Evolutionary conservation across 2,797 vertebrate genomes (phyloP).

Genomic region (Microhierax caerulescens): DNA sequence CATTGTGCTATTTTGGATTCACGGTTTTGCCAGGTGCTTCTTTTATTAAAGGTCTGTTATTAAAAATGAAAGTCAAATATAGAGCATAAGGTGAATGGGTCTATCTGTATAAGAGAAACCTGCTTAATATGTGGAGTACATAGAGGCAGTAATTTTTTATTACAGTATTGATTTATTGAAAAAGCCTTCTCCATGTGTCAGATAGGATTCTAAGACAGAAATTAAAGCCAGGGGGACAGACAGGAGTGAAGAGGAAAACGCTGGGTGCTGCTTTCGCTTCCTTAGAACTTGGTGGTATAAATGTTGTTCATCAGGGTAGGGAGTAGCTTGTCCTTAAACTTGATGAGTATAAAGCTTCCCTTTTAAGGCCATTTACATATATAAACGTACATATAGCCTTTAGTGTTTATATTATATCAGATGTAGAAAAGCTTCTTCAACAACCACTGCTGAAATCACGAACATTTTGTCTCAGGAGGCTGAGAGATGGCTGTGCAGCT

Average conservation of each 20-base stretch:
- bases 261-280: neutral
- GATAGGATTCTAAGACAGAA: neutral
- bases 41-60: neutral
- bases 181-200: neutral
- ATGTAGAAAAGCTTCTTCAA: neutral
- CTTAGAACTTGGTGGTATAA: neutral
- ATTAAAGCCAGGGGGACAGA: neutral
- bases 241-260: neutral
- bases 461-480: neutral
- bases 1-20: neutral
- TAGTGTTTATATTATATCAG: neutral
- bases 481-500: neutral
- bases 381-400: neutral
- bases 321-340: neutral
- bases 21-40: neutral
- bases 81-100: neutral
- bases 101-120: neutral
- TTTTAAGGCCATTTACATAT: neutral
- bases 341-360: neutral
- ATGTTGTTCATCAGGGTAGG: neutral
- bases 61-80: neutral
- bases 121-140: neutral
- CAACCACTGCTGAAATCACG: neutral
- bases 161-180: constrained; percentile 16
- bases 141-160: neutral